A percentile compares a stretch with the other conserved stretches of the same genome.
phyloP scores from a whole-genome alignment of 2,797 vertebrate species.

The Heterohyrax brucei region DNA sequence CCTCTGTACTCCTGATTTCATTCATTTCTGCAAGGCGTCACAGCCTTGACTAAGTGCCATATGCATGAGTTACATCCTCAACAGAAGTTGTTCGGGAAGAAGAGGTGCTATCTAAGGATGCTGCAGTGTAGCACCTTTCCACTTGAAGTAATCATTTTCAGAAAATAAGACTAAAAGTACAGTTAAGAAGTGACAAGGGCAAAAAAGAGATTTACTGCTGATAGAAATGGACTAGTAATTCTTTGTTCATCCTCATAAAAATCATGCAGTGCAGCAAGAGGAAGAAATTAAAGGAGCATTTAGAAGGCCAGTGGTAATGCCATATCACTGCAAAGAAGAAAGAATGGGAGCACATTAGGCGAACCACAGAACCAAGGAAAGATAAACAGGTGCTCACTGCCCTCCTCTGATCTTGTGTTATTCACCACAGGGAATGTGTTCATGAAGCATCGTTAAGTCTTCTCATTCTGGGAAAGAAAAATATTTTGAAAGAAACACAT shows the following conservation, averaged over 20 bases:
- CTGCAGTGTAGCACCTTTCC: conserved; percentile 74
- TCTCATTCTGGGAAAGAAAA: conserved; percentile 80
- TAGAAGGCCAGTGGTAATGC: conserved; percentile 88
- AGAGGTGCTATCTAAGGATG: conserved; percentile 78
- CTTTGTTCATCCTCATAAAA: conserved; percentile 90
- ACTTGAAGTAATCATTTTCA: conserved; percentile 88
- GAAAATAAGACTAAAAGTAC: conserved; percentile 83
- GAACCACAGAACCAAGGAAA: conserved; percentile 74
- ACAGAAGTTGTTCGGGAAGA: conserved; percentile 79
- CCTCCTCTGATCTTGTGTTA: conserved; percentile 43
- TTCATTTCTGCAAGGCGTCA: not conserved
- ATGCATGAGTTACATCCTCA: conserved; percentile 72
- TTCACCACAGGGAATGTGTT: conserved; percentile 52
- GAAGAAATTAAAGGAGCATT: conserved; percentile 90
- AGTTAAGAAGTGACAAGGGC: conserved; percentile 89
- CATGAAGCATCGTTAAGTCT: conserved; percentile 38
- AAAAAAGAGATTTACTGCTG: conserved; percentile 90
- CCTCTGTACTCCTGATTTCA: not conserved
- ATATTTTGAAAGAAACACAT: conserved; percentile 72
- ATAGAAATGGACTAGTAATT: conserved; percentile 90
- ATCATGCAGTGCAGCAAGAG: conserved; percentile 83
- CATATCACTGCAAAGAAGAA: conserved; percentile 86
- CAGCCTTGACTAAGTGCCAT: not conserved
- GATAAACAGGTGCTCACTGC: conserved; percentile 67
- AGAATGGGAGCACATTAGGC: conserved; percentile 81